Evolutionary conservation across 2,888 invertebrate genomes (phyloP), one percentile per base, ranked within the genome.

Genomic region (Aphodius granarius): DNA sequence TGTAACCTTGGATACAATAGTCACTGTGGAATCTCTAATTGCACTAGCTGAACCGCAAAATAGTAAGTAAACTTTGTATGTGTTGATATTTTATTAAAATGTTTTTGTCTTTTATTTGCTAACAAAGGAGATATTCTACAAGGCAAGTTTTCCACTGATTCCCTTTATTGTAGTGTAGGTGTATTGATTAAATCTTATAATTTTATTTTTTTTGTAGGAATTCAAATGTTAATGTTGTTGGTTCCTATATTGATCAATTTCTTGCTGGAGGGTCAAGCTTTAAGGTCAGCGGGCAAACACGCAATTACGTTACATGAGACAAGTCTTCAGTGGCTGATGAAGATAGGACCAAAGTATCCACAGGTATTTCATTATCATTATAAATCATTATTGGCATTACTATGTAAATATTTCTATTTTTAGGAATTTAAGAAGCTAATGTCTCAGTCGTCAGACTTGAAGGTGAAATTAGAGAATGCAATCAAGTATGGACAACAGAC

Each of bases 401-500:
- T 75, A 22, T 21, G 19, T 73, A 16, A 16, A 16, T 13, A 66
- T 68, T 20, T 65, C 86, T n/a, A n/a, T n/a, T n/a, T 86, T 3
- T 84, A 94, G 92, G 97, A 98, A 86, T 98, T 98, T 87, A 96
- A 97, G 84, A 91, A 92, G 15, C 90, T 98, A 82, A 96, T 98
- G 95, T 91, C 93, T 20, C 94, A 95, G 82, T 94, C 95, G 0
- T 89, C 92, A 0, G 94, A 95, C 75, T 88, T 98, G 75, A 93
- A 96, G 79, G 90, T 89, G 72, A 94, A 95, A 86, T 87, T 99
- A 73, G 97, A 98, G 87, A 91, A 91, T 74, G 97, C 98, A 0
- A 92, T 98, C 75, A 92, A 95, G 81, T 91, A 91, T 73, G 94
- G 90, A 83, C 92, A 92, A 81, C 92, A 91, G 86, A 86, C 90